Base-by-base conservation (phyloP, 2,888 invertebrate genomes). In the Thumatha senex region DNA sequence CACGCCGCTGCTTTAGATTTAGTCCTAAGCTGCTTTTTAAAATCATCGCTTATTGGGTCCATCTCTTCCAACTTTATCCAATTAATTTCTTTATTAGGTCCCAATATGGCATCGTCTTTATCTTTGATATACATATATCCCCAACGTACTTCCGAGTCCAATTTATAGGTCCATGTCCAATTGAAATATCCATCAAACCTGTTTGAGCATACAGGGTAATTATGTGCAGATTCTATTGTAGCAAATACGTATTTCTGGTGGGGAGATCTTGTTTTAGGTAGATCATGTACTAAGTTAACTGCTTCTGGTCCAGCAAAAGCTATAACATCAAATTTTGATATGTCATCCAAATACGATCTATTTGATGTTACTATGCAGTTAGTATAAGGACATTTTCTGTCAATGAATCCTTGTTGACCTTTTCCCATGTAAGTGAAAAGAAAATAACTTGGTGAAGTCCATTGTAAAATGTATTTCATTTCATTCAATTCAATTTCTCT, bases 151-250 rank as follows among this genome's bases (percentile, higher is more conserved):
- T 87, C 83, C 1, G 86, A 86, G 54, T 81, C 72, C 9, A 86
- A 56, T 54, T 54, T 76, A 47, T 76, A 87, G 0, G 85, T 85
- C 77, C 81, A 81, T 0, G 86, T 85, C 85, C 86, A 86, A 47
- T 87, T 86, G 44, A 85, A 86, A 50, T 69, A 82, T 2, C 60
- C 57, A 36, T 89, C 68, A 1, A 77, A 77, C 11, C 41, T 50
- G 4, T 59, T 38, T 7, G 67, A 55, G 34, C 80, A 80, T 0
- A 73, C 47, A 0, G 80, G 77, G 53, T 83, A 84, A 42, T 79
- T 63, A 2, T 71, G 66, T 7, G 84, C 52, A 1, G 87, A 83
- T 56, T 87, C 87, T 51, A 80, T 80, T 11, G 69, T 74, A 7
- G 73, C 79, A 46, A 80, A 86, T 1, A 78, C 78, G 51, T 76